Base-by-base conservation (phyloP, 2,113 vertebrate species). In the Apodemus sylvaticus region DNA sequence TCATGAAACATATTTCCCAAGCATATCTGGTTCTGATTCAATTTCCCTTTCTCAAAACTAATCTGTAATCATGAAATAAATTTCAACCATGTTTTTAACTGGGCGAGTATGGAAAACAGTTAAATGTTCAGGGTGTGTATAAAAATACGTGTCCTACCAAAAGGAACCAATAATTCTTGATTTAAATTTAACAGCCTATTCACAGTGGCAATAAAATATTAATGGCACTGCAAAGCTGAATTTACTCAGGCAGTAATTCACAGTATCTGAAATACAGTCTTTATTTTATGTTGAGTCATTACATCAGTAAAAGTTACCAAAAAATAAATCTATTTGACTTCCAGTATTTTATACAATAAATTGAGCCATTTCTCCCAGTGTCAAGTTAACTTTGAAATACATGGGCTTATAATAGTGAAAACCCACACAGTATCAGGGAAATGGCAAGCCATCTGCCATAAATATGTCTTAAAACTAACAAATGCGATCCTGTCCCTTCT, bases 311-410 rank as follows among this genome's bases (percentile, higher is more conserved):
- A 94, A 96, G 81, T 94, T 76, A 94, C 90, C 93, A 82, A 95
- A 97, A 97, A 96, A 97, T 86, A 97, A 96, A 94, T 89, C 93
- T 89, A 89, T 87, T 91, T 96, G 85, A 79, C 82, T 96, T 95
- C 77, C 68, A 94, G 88, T 64, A 91, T 91, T 96, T 94, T 71
- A 89, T 92, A 91, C 71, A 93, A 94, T 94, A 97, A 95, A 96
- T 66, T 90, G 78, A 95, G 91, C n/a, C 86, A 81, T 96, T 96
- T 96, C 77, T 97, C 36, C 34, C 85, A n/a, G 24, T 73, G 86
- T 89, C 86, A 89, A 88, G 89, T 93, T 89, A 95, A 86, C 73
- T 94, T 60, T 91, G 77, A 97, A 96, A 97, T 73, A 91, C 8
- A 1, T 48, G 82, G 29, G 14, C 77, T 89, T 93, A 4, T 74